Base-by-base conservation (phyloP, 2,888 invertebrate genomes). In the Macrophya annulata region DNA sequence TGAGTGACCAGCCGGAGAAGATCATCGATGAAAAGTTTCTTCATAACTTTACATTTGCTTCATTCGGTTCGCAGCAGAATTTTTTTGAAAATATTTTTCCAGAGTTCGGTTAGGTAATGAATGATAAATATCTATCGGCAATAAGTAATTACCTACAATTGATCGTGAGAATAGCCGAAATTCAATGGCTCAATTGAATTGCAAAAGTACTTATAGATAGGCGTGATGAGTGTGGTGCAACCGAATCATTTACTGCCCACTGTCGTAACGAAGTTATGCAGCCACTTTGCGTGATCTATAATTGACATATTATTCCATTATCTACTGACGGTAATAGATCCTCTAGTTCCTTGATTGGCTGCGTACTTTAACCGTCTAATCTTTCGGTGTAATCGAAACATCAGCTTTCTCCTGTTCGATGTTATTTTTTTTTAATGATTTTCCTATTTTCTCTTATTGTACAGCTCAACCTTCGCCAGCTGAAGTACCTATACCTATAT, bases 381-480 rank as follows among this genome's bases (percentile, higher is more conserved):
- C 90, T 90, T 90, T 89, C 89, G 87, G 86, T 89, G 88, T 87
- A 89, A 90, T 88, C 90, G 87, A 88, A 89, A 88, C 89, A 89
- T 89, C 89, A 87, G 48, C 90, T 89, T 89, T 89, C 90, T 90
- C 89, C 85, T 87, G 86, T 87, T 88, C 86, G 86, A 84, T 85
- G 86, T 88, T 31, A 31, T 2, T 88, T 88, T 31, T 51, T 48
- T 55, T 77, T 17, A 31, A 77, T 31, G 37, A 17, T 51, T 77
- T 77, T 55, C n/a, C 51, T 55, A 77, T 77, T 77, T 51, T 77
- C 77, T 77, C 77, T 55, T 55, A 48, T 77, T 55, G 51, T 77
- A 55, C n/a, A n/a, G 55, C 37, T 55, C 8, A 77, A 55, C 77
- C 51, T 55, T 77, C 51, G 31, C 40, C 17, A 25, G 43, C 25